These are phyloP conservation scores for Anoplopoma fimbria DNA, from an alignment of 2,113 vertebrate genomes.

Conservation along the genomic window DNA sequence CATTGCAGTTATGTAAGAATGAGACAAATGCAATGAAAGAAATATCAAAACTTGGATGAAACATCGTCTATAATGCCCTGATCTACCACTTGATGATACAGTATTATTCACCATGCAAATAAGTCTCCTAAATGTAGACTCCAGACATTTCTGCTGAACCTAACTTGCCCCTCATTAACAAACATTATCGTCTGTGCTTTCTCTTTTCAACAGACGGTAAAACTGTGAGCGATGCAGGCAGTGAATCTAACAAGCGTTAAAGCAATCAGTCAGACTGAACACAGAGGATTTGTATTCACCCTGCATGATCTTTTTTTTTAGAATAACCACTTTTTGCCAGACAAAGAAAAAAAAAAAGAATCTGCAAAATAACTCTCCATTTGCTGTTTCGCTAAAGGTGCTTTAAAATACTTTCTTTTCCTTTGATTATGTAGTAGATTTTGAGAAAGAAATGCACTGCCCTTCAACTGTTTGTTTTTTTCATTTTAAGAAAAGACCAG, in stretches of 20 bases:
- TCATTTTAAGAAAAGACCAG: not conserved
- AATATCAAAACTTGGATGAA: not conserved
- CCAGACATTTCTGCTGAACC: constrained; percentile 2
- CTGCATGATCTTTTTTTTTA: not conserved
- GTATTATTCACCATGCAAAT: not conserved
- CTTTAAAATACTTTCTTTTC: not conserved
- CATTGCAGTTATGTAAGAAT: too few species aligned
- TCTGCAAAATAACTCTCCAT: not conserved
- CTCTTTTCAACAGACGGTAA: not conserved
- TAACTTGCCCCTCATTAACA: constrained; percentile 16
- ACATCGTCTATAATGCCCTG: not conserved
- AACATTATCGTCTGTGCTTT: not conserved
- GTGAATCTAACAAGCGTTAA: constrained; percentile 17
- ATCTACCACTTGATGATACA: not conserved
- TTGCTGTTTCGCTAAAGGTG: not conserved
- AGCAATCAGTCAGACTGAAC: constrained; percentile 11
- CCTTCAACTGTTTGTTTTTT: not conserved
- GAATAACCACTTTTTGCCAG: not conserved
- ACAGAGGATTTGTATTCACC: constrained; percentile 12
- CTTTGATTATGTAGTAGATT: not conserved
- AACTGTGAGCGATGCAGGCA: not conserved
- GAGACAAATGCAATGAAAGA: not conserved
- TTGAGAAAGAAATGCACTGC: not conserved
- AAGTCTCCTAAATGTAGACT: not conserved
- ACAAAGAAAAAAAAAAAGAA: not conserved